Percentiles rank a stretch among this genome's conserved stretches.
Conservation (phyloP, 2,797 vertebrate species). For the Hylomyscus alleni region DNA sequence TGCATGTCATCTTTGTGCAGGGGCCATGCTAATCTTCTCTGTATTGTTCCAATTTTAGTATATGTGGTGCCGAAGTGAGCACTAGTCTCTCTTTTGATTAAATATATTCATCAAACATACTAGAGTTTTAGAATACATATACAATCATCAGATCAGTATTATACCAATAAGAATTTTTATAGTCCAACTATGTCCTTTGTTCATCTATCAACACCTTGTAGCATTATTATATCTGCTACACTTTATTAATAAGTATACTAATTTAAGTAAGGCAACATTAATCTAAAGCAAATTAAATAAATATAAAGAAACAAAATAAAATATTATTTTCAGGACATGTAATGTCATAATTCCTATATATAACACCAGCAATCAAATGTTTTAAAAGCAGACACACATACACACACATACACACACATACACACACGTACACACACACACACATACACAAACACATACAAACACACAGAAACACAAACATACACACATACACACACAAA, state of each 20-base stretch:
- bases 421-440: too few species aligned
- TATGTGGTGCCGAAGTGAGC: too few species aligned
- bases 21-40: too few species aligned
- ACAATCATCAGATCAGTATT: not conserved
- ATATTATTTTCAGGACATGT: not conserved
- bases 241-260: not conserved
- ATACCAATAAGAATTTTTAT: not conserved
- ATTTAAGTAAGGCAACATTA: not conserved
- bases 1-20: too few species aligned
- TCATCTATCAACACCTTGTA: not conserved
- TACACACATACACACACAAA: fast-evolving
- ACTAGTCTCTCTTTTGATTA: not conserved
- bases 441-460: fast-evolving
- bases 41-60: too few species aligned
- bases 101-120: not conserved
- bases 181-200: not conserved
- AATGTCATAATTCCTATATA: not conserved
- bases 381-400: not conserved
- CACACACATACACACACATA: fast-evolving
- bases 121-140: not conserved
- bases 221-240: not conserved
- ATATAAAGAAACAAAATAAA: not conserved
- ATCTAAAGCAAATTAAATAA: not conserved
- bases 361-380: not conserved
- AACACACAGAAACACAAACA: too few species aligned